Percentiles rank a stretch among this genome's conserved stretches.
These are phyloP conservation scores for Ceratina japonica DNA, from an alignment of 1,140 invertebrate species.

Conservation along the genomic window DNA sequence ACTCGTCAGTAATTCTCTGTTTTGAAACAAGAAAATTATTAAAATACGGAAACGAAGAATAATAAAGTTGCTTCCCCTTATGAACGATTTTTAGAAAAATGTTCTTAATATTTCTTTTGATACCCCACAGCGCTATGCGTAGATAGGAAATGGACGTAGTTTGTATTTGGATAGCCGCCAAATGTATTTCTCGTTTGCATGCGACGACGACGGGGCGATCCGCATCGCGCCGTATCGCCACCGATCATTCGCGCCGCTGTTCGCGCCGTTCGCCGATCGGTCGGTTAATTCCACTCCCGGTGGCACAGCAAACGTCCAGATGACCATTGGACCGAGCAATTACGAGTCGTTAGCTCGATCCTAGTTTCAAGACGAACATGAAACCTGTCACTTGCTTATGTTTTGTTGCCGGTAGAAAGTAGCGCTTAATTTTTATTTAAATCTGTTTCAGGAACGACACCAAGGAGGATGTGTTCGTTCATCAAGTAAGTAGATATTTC, in stretches of 20 bases:
- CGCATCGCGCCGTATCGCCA: not conserved
- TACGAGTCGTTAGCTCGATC: slow-evolving; percentile 24
- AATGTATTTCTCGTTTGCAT: not conserved
- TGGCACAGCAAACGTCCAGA: slow-evolving; percentile 35
- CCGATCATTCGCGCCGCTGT: slow-evolving; percentile 17
- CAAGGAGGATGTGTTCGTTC: slow-evolving; percentile 99
- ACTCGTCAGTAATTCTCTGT: too few relatives aligned
- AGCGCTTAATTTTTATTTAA: not conserved
- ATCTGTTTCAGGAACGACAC: slow-evolving; percentile 92
- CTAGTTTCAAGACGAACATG: slow-evolving; percentile 46
- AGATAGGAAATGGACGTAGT: not conserved
- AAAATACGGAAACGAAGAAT: too few relatives aligned
- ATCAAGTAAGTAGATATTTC: slow-evolving; percentile 85
- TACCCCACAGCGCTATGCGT: too few relatives aligned
- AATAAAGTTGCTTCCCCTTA: too few relatives aligned
- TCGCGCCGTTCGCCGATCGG: not conserved
- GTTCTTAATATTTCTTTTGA: too few relatives aligned
- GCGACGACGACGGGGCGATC: too few relatives aligned
- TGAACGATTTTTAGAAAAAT: too few relatives aligned
- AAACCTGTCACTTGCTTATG: too few relatives aligned
- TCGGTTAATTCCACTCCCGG: not conserved
- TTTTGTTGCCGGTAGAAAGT: too few relatives aligned
- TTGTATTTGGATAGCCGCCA: slow-evolving; percentile 29
- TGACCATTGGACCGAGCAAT: slow-evolving; percentile 55
- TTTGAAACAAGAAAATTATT: too few relatives aligned